Conservation (phyloP, 2,888 invertebrate genomes). For the Tachina lurida region DNA sequence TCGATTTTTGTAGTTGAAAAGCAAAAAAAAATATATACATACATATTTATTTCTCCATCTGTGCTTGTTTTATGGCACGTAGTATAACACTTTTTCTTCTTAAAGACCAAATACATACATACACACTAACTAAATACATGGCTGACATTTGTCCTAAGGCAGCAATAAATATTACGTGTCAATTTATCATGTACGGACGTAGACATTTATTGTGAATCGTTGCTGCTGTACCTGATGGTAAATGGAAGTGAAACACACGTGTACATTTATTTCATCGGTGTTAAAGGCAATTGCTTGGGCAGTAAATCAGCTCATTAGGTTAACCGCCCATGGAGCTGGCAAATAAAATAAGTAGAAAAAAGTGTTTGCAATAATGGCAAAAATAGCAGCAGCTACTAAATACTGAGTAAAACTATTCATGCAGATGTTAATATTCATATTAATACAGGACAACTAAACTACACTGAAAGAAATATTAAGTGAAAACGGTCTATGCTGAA, state of each 20-base stretch:
- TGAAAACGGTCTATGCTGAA: neutral
- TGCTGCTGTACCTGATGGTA: slow-evolving; percentile 50
- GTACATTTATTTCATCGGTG: slow-evolving; percentile 18
- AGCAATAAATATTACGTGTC: slow-evolving; percentile 79
- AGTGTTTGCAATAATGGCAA: slow-evolving; percentile 8
- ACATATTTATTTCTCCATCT: slow-evolving; percentile 6
- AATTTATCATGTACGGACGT: slow-evolving; percentile 77
- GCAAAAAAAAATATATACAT: neutral
- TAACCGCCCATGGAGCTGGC: slow-evolving; percentile 64
- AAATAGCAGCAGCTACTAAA: slow-evolving; percentile 25
- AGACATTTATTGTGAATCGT: slow-evolving; percentile 43
- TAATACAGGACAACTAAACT: slow-evolving; percentile 53
- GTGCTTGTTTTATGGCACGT: slow-evolving; percentile 48
- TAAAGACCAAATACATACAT: neutral
- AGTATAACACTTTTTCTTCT: slow-evolving; percentile 58
- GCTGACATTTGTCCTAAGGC: slow-evolving; percentile 78
- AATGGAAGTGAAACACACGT: neutral
- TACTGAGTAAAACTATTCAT: slow-evolving; percentile 48
- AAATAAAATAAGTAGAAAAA: neutral
- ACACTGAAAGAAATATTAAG: slow-evolving; percentile 1
- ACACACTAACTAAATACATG: slow-evolving; percentile 54
- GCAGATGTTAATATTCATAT: slow-evolving; percentile 35
- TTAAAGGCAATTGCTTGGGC: slow-evolving; percentile 74
- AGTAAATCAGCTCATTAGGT: slow-evolving; percentile 81
- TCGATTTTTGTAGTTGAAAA: neutral